Evolutionary conservation across 2,797 vertebrate species (phyloP).

Genomic region (Lutjanus campechanus): DNA sequence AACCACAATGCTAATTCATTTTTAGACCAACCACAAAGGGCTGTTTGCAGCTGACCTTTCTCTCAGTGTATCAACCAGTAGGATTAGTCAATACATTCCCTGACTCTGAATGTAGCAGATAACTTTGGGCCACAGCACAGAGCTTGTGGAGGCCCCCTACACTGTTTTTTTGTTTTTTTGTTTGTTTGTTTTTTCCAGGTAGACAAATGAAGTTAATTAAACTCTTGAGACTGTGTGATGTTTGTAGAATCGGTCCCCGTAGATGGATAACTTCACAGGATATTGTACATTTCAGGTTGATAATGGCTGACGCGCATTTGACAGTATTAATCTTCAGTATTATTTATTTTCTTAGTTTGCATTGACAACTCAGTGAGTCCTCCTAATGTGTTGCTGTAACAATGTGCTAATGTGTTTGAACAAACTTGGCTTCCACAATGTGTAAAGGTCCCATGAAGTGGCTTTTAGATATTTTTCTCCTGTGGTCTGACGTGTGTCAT

Average conservation of each 20-base stretch:
- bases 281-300: slow-evolving; percentile 62
- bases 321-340: slow-evolving; percentile 77
- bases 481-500: slow-evolving; percentile 51
- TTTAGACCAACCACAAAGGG: slow-evolving; percentile 69
- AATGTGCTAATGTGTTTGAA: slow-evolving; percentile 58
- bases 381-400: slow-evolving; percentile 61
- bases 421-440: slow-evolving; percentile 40
- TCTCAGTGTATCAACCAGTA: slow-evolving; percentile 68
- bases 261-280: slow-evolving; percentile 31
- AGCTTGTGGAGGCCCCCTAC: slow-evolving; percentile 31
- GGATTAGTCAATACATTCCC: slow-evolving; percentile 82
- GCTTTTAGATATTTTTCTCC: slow-evolving; percentile 38
- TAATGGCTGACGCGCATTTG: slow-evolving; percentile 41
- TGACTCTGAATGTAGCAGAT: slow-evolving; percentile 80
- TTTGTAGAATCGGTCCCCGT: slow-evolving; percentile 46
- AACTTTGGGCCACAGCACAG: slow-evolving; percentile 21
- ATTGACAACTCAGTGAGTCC: slow-evolving; percentile 65
- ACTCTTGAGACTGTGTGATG: slow-evolving; percentile 34
- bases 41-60: slow-evolving; percentile 61
- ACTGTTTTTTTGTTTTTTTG: slow-evolving; percentile 10
- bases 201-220: slow-evolving; percentile 28
- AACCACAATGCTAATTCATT: slow-evolving; percentile 56
- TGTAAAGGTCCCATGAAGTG: slow-evolving; percentile 78
- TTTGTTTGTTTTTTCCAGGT: slow-evolving; percentile 39
- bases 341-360: slow-evolving; percentile 76